Conservation (phyloP, 2,113 vertebrate genomes). For the Pterophyllum scalare region DNA sequence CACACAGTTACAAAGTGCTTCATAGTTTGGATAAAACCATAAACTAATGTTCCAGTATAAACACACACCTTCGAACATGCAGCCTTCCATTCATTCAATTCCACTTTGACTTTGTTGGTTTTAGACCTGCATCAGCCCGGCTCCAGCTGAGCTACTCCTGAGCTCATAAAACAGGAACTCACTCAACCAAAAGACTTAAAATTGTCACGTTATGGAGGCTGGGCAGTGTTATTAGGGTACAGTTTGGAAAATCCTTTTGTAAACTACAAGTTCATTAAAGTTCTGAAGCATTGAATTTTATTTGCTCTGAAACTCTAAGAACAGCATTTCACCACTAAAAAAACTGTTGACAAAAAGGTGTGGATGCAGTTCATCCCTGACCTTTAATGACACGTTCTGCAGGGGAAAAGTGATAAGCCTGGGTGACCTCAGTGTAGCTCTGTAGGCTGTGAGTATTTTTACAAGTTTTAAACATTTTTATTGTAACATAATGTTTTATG, state of each 20-base stretch:
- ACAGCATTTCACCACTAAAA: background rate
- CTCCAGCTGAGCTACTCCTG: background rate
- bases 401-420: background rate
- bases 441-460: background rate
- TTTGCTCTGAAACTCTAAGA: too few relatives aligned
- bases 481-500: background rate
- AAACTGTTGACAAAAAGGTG: background rate
- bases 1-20: accelerated
- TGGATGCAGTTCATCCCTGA: background rate
- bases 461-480: background rate
- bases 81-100: too few relatives aligned
- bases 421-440: background rate
- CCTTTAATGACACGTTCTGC: background rate
- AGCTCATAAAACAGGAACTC: background rate
- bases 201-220: too few relatives aligned
- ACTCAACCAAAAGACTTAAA: background rate
- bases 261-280: background rate
- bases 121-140: background rate
- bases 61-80: too few relatives aligned
- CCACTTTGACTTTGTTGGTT: too few relatives aligned
- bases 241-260: background rate
- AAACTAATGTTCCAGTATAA: background rate
- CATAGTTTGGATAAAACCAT: background rate
- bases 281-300: too few relatives aligned
- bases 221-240: background rate